These are phyloP conservation scores for Ochotona curzoniae DNA, from an alignment of 2,113 vertebrate species.

Conservation along the genomic window DNA sequence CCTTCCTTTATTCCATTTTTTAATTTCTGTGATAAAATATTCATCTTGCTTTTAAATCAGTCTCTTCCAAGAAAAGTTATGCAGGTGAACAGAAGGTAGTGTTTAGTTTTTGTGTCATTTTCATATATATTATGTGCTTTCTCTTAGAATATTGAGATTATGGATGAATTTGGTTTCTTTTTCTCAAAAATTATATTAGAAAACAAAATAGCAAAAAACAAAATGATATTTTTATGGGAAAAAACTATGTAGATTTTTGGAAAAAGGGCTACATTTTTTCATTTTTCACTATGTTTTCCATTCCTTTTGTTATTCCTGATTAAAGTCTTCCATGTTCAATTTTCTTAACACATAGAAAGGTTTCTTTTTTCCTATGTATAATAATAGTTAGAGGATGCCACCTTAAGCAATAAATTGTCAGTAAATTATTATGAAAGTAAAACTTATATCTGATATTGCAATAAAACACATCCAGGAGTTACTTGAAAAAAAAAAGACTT, in stretches of 20 bases:
- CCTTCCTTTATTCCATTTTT: too few species aligned
- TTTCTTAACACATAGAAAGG: background rate
- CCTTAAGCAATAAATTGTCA: background rate
- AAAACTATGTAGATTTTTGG: background rate
- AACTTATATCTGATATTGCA: background rate
- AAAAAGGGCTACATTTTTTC: background rate
- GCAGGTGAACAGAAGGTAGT: background rate
- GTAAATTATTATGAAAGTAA: background rate
- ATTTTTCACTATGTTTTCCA: background rate
- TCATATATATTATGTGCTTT: constrained; percentile 59
- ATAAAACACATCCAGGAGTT: background rate
- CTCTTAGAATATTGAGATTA: background rate
- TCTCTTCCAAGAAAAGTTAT: background rate
- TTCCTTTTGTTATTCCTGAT: background rate
- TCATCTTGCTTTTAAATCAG: too few species aligned
- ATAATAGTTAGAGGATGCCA: constrained; percentile 3
- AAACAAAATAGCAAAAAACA: background rate
- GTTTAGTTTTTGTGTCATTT: background rate
- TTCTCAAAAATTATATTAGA: background rate
- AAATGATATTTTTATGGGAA: background rate
- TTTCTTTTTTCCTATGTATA: background rate
- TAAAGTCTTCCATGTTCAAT: background rate
- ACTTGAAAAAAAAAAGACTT: background rate
- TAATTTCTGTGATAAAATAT: too few species aligned
- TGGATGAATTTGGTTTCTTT: background rate